phyloP scores from a whole-genome alignment of 2,797 vertebrate genomes.

The Gobionotothen gibberifrons region DNA sequence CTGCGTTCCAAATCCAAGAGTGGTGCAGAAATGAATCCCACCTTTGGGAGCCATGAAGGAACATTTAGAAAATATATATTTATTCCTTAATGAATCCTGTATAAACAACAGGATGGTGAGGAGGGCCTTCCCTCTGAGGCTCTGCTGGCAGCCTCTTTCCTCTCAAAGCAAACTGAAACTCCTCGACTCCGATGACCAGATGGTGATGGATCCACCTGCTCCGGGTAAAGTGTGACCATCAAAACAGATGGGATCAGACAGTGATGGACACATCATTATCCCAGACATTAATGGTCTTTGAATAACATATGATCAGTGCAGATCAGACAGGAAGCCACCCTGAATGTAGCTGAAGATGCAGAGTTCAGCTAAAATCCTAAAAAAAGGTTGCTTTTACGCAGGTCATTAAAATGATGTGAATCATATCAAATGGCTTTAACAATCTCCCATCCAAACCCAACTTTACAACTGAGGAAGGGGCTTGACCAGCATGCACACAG shows the following conservation, averaged over 20 bases:
- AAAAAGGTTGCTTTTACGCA: neutral
- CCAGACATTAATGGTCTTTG: constrained; percentile 22
- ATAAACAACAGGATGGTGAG: constrained; percentile 14
- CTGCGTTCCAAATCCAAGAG: too few relatives aligned
- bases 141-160: constrained; percentile 5
- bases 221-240: constrained; percentile 26
- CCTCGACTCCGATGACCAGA: constrained; percentile 17
- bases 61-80: neutral
- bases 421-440: neutral
- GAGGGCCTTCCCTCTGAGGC: constrained; percentile 4
- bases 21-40: too few relatives aligned
- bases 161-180: constrained; percentile 21
- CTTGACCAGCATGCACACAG: neutral
- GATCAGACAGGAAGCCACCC: constrained; percentile 6
- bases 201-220: constrained; percentile 18
- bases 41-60: too few relatives aligned
- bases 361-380: neutral
- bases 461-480: neutral
- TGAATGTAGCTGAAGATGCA: neutral
- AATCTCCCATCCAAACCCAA: neutral
- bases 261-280: constrained; percentile 21
- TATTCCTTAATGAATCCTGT: neutral
- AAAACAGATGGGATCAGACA: constrained; percentile 44
- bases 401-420: neutral
- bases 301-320: constrained; percentile 7